These are phyloP conservation scores for Epizoanthus illoricatus DNA, from an alignment of 92 coral and sea anemone genomes.

Conservation along the genomic window DNA sequence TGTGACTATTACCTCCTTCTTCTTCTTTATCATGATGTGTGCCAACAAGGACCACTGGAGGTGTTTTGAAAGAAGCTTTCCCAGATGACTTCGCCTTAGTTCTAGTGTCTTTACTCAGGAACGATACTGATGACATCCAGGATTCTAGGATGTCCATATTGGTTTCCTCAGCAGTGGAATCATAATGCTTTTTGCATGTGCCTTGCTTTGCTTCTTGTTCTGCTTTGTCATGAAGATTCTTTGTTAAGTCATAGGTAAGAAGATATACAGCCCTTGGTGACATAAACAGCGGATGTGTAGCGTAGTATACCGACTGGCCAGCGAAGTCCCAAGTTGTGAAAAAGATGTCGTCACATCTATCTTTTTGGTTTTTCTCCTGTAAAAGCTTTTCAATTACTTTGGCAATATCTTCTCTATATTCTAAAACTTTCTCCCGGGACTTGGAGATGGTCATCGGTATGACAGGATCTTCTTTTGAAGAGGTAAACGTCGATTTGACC, in stretches of 20 bases:
- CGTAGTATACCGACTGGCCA: constrained; percentile 70
- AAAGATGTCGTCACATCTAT: constrained; percentile 22
- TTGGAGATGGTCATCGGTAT: background rate
- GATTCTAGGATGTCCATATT: constrained; percentile 61
- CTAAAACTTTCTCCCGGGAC: background rate
- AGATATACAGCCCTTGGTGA: constrained; percentile 60
- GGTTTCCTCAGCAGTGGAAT: constrained; percentile 38
- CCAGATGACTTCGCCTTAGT: background rate
- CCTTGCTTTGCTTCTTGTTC: constrained; percentile 49
- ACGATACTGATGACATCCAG: constrained; percentile 65
- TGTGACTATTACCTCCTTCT: constrained; percentile 1
- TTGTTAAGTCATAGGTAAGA: constrained; percentile 56
- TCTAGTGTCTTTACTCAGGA: background rate
- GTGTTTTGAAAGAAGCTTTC: background rate
- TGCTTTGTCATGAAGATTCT: constrained; percentile 45
- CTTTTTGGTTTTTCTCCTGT: background rate
- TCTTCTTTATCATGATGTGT: constrained; percentile 59
- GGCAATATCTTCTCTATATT: background rate
- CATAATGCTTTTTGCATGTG: constrained; percentile 17
- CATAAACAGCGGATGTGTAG: constrained; percentile 68
- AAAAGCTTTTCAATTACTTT: background rate
- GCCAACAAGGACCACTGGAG: constrained; percentile 53
- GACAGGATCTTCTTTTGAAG: background rate
- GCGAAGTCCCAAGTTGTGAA: constrained; percentile 68
- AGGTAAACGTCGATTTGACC: background rate